Percentiles rank a stretch among this genome's conserved stretches.
Evolutionary conservation across 2,797 vertebrate genomes (phyloP).

Genomic region (Lateolabrax maculatus): DNA sequence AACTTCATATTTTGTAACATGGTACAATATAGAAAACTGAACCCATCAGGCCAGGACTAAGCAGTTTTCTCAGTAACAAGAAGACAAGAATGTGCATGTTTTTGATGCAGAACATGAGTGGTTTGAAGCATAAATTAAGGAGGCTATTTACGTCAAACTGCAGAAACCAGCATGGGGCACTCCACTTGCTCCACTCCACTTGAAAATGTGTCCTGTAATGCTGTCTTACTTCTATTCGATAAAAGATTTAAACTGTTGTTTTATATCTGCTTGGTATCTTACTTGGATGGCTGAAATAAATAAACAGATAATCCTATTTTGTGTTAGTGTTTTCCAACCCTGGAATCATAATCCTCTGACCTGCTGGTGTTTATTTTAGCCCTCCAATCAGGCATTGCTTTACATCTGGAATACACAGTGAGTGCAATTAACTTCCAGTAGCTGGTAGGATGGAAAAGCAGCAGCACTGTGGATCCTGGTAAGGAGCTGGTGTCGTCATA

Average conservation of each 20-base stretch:
- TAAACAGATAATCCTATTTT: not conserved
- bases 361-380: not conserved
- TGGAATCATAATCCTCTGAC: not conserved
- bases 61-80: too few species aligned
- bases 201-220: too few species aligned
- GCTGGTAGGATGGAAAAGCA: not conserved
- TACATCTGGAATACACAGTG: not conserved
- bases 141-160: too few species aligned
- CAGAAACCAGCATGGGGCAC: too few species aligned
- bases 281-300: not conserved
- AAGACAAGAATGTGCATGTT: too few species aligned
- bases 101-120: too few species aligned
- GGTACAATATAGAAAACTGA: too few species aligned
- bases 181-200: too few species aligned
- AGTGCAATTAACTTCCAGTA: not conserved
- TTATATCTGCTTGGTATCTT: not conserved
- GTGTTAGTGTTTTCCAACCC: not conserved
- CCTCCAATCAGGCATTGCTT: not conserved
- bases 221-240: not conserved
- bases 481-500: conserved; percentile 2
- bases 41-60: too few species aligned
- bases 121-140: too few species aligned
- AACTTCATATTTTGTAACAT: too few species aligned
- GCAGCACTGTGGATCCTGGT: not conserved
- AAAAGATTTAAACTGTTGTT: not conserved